phyloP scores from a whole-genome alignment of 2,113 vertebrate genomes.

The Drymodes brunneopygia region DNA sequence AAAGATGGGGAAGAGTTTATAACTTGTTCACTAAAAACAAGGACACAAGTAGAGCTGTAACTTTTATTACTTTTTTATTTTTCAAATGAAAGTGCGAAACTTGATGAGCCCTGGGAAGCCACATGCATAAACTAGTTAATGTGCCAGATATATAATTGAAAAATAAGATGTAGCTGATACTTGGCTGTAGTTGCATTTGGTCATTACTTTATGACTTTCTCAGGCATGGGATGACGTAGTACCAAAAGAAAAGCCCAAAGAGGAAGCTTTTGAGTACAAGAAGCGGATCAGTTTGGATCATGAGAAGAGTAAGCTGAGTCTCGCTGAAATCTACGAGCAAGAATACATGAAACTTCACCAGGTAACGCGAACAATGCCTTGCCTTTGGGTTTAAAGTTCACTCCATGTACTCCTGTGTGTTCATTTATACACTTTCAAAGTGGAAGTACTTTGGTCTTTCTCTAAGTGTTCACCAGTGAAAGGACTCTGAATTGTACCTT shows the following conservation, averaged over 20 bases:
- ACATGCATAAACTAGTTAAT: background rate
- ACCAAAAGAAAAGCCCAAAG: constrained; percentile 93
- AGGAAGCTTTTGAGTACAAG: constrained; percentile 90
- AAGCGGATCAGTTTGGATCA: constrained; percentile 92
- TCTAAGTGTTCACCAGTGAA: background rate
- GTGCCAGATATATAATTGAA: background rate
- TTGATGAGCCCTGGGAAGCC: background rate
- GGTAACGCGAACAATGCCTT: constrained; percentile 64
- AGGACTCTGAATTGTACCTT: background rate
- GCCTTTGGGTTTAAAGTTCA: background rate
- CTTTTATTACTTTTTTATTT: background rate
- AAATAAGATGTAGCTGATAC: background rate
- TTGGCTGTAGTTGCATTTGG: background rate
- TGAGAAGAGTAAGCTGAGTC: constrained; percentile 95
- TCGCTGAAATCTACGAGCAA: constrained; percentile 94
- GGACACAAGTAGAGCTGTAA: background rate
- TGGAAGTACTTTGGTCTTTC: background rate
- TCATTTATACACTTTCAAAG: background rate
- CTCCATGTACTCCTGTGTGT: fast-evolving
- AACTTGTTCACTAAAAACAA: background rate
- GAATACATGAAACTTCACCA: constrained; percentile 90
- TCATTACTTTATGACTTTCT: background rate
- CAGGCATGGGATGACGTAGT: constrained; percentile 96
- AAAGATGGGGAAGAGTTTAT: background rate
- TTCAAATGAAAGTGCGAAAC: background rate